Base-by-base conservation (phyloP, 2,888 invertebrate species). In the Eilema griseolum region DNA sequence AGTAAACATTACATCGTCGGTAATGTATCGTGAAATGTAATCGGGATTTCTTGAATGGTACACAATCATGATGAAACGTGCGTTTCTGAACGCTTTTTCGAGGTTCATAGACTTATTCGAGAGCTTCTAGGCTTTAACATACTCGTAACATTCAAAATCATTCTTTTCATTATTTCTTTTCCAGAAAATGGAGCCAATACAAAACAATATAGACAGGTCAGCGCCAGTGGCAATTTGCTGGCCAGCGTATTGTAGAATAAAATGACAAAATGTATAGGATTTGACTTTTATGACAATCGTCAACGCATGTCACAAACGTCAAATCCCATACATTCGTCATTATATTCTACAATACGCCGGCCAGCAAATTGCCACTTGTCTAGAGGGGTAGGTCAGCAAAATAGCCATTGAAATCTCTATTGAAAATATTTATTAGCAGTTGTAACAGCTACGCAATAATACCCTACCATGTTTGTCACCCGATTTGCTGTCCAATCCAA, bases 1-100 rank as follows among this genome's bases (percentile, higher is more conserved):
- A 41, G 62, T 24, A 26, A 46, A 63, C 12, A 26, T 63, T 24
- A 24, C 46, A 26, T 24, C n/a, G 41, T 28, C 41, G 61, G 61
- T 33, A 68, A 62, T 57, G 56, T 68, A 68, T 68, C 62, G 37
- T 61, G 56, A 62, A 68, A 68, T 62, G 37, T 37, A 68, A 68
- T 56, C 24, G 37, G 62, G 33, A 61, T 68, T 20, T 56, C 56
- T 62, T 46, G 26, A 62, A 57, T 57, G 67, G 62, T 14, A 62
- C n/a, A 62, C 67, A 52, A 61, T 66, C 61, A 62, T 37, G 62
- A 62, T 68, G 62, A 62, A 62, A 68, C 56, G 52, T n/a, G 57
- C 62, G 52, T n/a, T 37, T 37, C 28, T 62, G 56, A 68, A 46
- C 24, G 67, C 56, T 62, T 61, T 62, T 68, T 62, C 33, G 56